Percentiles rank a stretch among this genome's conserved stretches.
phyloP scores from a whole-genome alignment of 1,140 invertebrate genomes.

The Druon quercuslanigerum region DNA sequence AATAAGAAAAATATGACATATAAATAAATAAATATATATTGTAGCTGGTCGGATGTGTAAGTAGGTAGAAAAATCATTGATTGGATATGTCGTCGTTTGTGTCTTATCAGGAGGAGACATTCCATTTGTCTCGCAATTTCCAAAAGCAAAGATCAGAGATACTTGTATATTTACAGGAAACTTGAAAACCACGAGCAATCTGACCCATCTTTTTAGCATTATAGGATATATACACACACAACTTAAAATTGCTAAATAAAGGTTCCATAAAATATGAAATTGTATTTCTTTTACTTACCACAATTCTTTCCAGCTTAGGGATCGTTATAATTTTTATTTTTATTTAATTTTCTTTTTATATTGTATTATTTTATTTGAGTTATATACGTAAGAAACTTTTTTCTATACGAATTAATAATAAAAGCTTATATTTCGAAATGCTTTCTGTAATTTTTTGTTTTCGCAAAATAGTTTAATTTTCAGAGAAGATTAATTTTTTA shows the following conservation, averaged over 20 bases:
- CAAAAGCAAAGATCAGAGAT: conserved; percentile 42
- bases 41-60: conserved; percentile 60
- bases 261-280: conserved; percentile 46
- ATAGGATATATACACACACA: conserved; percentile 24
- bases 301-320: no score
- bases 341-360: no score
- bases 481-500: no score
- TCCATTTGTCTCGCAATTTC: conserved; percentile 30
- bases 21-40: conserved; percentile 47
- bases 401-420: no score
- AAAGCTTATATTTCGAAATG: no score
- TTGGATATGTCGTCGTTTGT: conserved; percentile 44
- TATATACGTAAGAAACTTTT: no score
- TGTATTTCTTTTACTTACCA: no score
- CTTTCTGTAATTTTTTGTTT: no score
- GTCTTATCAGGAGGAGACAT: conserved; percentile 12
- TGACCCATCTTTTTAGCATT: conserved; percentile 16
- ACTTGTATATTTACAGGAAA: conserved; percentile 46
- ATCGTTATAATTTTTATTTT: no score
- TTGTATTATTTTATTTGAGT: no score
- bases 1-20: conserved; percentile 50
- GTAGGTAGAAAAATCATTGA: conserved; percentile 40
- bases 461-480: no score
- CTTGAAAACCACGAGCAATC: conserved; percentile 32
- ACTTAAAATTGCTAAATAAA: conserved; percentile 62